Conservation (phyloP, 2,113 vertebrate genomes). For the Triplophysa tibetana region DNA sequence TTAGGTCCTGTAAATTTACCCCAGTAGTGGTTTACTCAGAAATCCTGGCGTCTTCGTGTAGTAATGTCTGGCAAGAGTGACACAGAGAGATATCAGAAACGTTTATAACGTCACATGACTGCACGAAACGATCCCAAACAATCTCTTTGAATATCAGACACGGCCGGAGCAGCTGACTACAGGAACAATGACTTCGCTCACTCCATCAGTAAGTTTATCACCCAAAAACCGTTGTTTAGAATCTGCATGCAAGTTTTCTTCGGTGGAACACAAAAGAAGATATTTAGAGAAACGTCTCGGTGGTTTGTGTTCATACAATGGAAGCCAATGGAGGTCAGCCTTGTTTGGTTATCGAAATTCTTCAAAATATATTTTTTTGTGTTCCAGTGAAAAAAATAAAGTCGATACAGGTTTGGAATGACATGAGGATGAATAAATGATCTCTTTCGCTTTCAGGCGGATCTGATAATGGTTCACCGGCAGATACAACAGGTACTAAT, state of each 20-base stretch:
- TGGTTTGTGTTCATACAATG: too few relatives aligned
- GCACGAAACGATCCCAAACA: background rate
- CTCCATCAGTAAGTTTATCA: slow-evolving; percentile 19
- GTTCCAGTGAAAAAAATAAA: too few relatives aligned
- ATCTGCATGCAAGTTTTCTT: too few relatives aligned
- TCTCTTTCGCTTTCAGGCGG: slow-evolving; percentile 36
- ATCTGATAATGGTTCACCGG: slow-evolving; percentile 38
- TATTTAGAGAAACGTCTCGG: too few relatives aligned
- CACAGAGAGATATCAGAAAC: background rate
- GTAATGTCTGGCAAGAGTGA: slow-evolving; percentile 28
- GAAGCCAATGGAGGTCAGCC: too few relatives aligned
- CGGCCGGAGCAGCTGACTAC: slow-evolving; percentile 19
- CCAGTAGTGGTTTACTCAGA: slow-evolving; percentile 1
- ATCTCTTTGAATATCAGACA: slow-evolving; percentile 1
- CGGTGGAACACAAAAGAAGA: too few relatives aligned
- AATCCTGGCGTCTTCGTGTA: slow-evolving; percentile 18
- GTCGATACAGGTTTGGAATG: too few relatives aligned
- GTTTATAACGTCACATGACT: too few relatives aligned
- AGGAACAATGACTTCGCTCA: slow-evolving; percentile 8
- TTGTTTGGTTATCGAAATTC: too few relatives aligned
- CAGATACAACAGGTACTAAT: slow-evolving; percentile 45
- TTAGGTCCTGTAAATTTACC: slow-evolving; percentile 45
- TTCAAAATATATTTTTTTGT: too few relatives aligned
- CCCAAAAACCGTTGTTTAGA: too few relatives aligned
- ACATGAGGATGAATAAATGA: background rate